These are phyloP conservation scores for Apogon talboti DNA, from an alignment of 2,797 vertebrate species.

Conservation along the genomic window DNA sequence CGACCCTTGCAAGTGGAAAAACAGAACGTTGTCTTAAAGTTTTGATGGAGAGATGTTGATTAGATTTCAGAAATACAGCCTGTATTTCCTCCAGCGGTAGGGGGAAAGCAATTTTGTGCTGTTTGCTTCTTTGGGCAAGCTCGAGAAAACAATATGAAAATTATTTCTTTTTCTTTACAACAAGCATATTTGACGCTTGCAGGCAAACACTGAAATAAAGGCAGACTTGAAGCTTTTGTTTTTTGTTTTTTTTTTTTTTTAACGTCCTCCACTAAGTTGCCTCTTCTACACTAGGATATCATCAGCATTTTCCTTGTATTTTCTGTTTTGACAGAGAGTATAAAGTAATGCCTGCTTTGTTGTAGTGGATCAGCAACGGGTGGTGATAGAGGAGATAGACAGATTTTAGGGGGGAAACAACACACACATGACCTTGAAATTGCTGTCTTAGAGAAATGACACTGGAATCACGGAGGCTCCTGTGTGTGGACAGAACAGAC, in stretches of 20 bases:
- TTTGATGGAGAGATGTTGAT: conserved; percentile 80
- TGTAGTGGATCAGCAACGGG: conserved; percentile 1
- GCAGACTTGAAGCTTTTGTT: conserved; percentile 62
- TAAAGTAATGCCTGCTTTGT: conserved; percentile 12
- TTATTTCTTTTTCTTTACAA: conserved; percentile 76
- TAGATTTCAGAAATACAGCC: conserved; percentile 74
- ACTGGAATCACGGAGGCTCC: conserved; percentile 14
- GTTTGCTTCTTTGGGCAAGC: conserved; percentile 74
- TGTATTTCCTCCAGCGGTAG: conserved; percentile 70
- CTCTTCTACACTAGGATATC: conserved; percentile 33
- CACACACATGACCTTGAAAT: conserved; percentile 37
- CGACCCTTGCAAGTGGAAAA: conserved; percentile 72
- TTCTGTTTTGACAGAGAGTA: conserved; percentile 25
- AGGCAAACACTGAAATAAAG: conserved; percentile 71
- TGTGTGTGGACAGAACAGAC: not conserved
- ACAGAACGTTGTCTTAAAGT: conserved; percentile 69
- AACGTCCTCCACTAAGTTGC: conserved; percentile 40
- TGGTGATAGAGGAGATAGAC: conserved; percentile 2
- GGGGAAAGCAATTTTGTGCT: conserved; percentile 76
- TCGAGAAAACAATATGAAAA: conserved; percentile 80
- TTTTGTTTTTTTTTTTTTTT: conserved; percentile 15
- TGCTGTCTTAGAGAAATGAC: conserved; percentile 2
- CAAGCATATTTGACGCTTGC: conserved; percentile 73
- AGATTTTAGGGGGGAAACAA: conserved; percentile 1
- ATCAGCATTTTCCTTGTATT: conserved; percentile 34